Base-by-base conservation (phyloP, 2,888 invertebrate species). In the Priocnemis perturbator region DNA sequence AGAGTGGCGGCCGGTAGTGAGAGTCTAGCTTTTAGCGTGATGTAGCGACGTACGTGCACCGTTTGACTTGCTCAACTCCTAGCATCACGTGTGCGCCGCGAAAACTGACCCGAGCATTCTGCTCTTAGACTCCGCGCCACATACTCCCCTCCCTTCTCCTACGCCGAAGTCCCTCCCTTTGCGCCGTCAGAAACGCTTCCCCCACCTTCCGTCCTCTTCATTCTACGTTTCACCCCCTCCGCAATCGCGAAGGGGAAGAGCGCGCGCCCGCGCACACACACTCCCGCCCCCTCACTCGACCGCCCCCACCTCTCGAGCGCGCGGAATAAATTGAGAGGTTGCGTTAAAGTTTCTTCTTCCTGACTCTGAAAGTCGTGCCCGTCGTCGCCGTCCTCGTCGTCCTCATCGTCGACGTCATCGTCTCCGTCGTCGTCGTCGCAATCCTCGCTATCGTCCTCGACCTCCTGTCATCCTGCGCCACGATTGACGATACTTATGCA, bases 51-150 rank as follows among this genome's bases (percentile, higher is more conserved):
- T 11, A 37, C 37, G 37, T 9, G 37, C 37, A 37, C 37, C 37
- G 7, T 37, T 37, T 11, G 11, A 37, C 37, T 67, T 58, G 45
- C 56, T 64, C 63, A 58, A 64, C 55, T 65, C 69, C 53, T 37
- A 79, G 76, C 77, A 77, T 83, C 83, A 81, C 83, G 82, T 82
- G 83, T 77, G 75, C 79, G 79, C 37, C 37, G 37, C 79, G 78
- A 69, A 78, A 81, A 83, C 81, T 83, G 74, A 82, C 69, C 76
- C 73, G 70, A 76, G 61, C 77, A 68, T 81, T 74, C 71, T 73
- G 65, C 65, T 63, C 73, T 59, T 30, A 58, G 61, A 60, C 64
- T 21, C 60, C 20, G 9, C 47, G 30, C 23, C 15, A 3, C 26
- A 62, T 53, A 19, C 21, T 30, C 52, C 37, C 62, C 63, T 56